These are phyloP conservation scores for Cherax quadricarinatus DNA, from an alignment of 1,140 invertebrate species.

Conservation along the genomic window DNA sequence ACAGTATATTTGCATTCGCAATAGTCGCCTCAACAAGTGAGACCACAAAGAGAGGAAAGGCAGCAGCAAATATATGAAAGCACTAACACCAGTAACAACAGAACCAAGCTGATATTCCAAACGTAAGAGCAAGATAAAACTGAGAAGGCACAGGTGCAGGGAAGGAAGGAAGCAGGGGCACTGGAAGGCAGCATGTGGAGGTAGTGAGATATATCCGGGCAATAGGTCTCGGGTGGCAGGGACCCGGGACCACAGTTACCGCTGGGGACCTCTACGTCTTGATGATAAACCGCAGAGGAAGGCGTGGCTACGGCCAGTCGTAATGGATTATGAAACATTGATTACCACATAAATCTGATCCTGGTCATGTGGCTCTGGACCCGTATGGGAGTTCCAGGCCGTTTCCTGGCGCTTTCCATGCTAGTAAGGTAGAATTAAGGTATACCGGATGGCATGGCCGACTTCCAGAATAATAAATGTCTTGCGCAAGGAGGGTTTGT, in stretches of 20 bases:
- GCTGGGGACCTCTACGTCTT: slow-evolving; percentile 48
- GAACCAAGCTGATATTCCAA: no score
- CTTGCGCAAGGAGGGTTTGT: slow-evolving; percentile 2
- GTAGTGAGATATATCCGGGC: slow-evolving; percentile 38
- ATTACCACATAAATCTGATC: slow-evolving; percentile 64
- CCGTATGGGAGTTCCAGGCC: slow-evolving; percentile 33
- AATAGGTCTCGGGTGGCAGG: slow-evolving; percentile 33
- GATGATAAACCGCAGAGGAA: slow-evolving; percentile 52
- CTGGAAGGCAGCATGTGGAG: slow-evolving; percentile 9
- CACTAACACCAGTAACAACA: background rate
- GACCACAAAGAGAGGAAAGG: background rate
- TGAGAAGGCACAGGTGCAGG: background rate
- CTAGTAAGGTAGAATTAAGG: slow-evolving; percentile 45
- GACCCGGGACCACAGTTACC: slow-evolving; percentile 22
- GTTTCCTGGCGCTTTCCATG: slow-evolving; percentile 44
- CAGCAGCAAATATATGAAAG: background rate
- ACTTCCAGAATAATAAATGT: slow-evolving; percentile 37
- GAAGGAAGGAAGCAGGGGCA: background rate
- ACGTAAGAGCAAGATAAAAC: background rate
- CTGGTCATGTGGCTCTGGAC: slow-evolving; percentile 40
- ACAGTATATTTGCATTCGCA: no score
- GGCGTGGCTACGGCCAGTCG: slow-evolving; percentile 40
- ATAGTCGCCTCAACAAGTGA: no score
- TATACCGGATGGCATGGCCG: slow-evolving; percentile 39
- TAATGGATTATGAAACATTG: slow-evolving; percentile 67